Evolutionary conservation across 2,888 invertebrate species (phyloP).

Genomic region (Chalcis sispes): DNA sequence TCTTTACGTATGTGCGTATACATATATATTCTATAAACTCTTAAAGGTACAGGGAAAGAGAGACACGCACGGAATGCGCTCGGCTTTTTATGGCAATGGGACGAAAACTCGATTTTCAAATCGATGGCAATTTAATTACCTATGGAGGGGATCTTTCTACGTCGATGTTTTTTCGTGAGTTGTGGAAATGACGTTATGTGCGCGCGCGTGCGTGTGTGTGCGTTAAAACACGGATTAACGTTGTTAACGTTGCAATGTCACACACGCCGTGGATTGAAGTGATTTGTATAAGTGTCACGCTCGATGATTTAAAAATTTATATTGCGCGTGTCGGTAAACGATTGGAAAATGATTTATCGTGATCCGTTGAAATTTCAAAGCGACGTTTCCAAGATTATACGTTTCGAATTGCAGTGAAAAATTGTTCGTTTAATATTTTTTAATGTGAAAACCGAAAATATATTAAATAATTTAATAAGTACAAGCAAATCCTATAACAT

Average conservation of each 20-base stretch:
- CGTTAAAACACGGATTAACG: neutral
- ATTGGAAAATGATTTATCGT: too few relatives aligned
- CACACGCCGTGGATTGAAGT: neutral
- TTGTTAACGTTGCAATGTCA: conserved; percentile 2
- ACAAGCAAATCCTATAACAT: too few relatives aligned
- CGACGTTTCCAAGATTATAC: too few relatives aligned
- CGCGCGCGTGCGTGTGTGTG: neutral
- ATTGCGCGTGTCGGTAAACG: neutral
- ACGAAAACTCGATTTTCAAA: conserved; percentile 48
- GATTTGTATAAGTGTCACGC: conserved; percentile 29
- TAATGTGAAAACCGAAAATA: too few relatives aligned
- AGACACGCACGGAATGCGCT: conserved; percentile 28
- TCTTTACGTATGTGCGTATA: conserved; percentile 37
- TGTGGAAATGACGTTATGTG: conserved; percentile 1
- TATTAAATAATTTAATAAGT: too few relatives aligned
- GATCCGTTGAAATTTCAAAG: too few relatives aligned
- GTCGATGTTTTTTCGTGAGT: neutral
- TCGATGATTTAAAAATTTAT: conserved; percentile 2
- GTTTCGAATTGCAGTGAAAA: too few relatives aligned
- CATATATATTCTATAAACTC: conserved; percentile 68
- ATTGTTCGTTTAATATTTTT: too few relatives aligned
- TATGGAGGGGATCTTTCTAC: conserved; percentile 9
- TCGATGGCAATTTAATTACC: conserved; percentile 53
- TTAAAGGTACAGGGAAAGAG: conserved; percentile 61
- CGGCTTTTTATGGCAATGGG: conserved; percentile 37